Base-by-base conservation (phyloP, 2,888 invertebrate genomes). In the Morpho helenor region DNA sequence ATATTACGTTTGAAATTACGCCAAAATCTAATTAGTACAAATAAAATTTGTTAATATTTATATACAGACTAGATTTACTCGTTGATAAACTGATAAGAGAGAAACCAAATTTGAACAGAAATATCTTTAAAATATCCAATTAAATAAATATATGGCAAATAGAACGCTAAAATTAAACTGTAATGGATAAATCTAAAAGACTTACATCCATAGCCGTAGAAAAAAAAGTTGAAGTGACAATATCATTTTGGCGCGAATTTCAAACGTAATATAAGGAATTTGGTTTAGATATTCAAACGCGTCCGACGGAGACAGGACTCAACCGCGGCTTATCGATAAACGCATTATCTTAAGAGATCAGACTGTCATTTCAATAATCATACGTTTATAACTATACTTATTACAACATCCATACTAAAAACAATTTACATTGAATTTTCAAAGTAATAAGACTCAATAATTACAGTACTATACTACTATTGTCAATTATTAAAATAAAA, bases 321-420 rank as follows among this genome's bases (percentile, higher is more conserved):
- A 67, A 72, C 72, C 76, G 74, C 31, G 31, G 31, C 73, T 71
- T 66, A 65, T 61, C 59, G 66, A 69, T 61, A 68, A 16, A 75
- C 79, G 76, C 79, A 77, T 75, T 82, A 89, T 81, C 82, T 74
- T 87, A 88, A 87, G 91, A 91, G 91, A 91, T 91, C 91, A 90
- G 84, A 82, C 84, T 87, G 87, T 84, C 82, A 81, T 82, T 79
- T 80, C 77, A 87, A 85, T 84, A 82, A 84, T 84, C 80, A 82
- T 87, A 85, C 82, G 84, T 87, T 82, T 81, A 87, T 74, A 86
- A 78, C 87, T 89, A 88, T 84, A 71, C 85, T 86, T 87, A 87
- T 72, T 68, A 76, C 77, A 81, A 87, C 82, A 83, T 88, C 75
- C 82, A 81, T 84, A 77, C 76, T 87, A 84, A 84, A 87, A 31